Evolutionary conservation across 1,140 invertebrate species (phyloP).

Genomic region (Pissodes strobi): DNA sequence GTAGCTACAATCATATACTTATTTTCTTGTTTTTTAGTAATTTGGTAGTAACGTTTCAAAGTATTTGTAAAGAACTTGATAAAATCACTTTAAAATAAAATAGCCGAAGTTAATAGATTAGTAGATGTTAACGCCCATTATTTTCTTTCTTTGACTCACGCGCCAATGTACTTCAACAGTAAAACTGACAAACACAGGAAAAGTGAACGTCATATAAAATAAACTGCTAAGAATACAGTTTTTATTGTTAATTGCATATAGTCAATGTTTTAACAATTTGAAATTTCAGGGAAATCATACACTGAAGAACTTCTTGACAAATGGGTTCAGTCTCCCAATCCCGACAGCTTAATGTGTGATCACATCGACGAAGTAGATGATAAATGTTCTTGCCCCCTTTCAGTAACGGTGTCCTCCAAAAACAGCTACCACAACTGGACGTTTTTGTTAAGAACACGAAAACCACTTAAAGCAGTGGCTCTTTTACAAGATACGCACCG

Average conservation of each 20-base stretch:
- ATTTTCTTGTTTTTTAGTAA: too few species aligned
- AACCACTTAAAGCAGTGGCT: slow-evolving; percentile 65
- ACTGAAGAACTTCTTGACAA: slow-evolving; percentile 70
- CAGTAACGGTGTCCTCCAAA: slow-evolving; percentile 69
- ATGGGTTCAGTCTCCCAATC: slow-evolving; percentile 64
- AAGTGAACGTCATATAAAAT: too few species aligned
- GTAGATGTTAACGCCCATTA: too few species aligned
- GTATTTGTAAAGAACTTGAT: too few species aligned
- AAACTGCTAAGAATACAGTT: too few species aligned
- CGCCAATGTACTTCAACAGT: too few species aligned
- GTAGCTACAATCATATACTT: too few species aligned
- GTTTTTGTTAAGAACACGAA: slow-evolving; percentile 63
- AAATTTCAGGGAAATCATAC: slow-evolving; percentile 52
- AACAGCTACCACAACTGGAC: slow-evolving; percentile 69
- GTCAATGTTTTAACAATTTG: slow-evolving; percentile 19
- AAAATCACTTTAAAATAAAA: too few species aligned
- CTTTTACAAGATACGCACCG: slow-evolving; percentile 73
- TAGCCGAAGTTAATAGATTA: too few species aligned
- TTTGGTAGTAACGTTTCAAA: too few species aligned
- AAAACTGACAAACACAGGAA: too few species aligned
- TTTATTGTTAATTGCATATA: not conserved
- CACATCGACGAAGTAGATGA: slow-evolving; percentile 65
- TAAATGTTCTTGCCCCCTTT: slow-evolving; percentile 64
- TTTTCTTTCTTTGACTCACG: too few species aligned
- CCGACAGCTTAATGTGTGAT: slow-evolving; percentile 63